A percentile compares a stretch with the other conserved stretches of the same genome.
These are phyloP conservation scores for Drosophila tristis DNA, from an alignment of 1,140 invertebrate species.

Conservation along the genomic window DNA sequence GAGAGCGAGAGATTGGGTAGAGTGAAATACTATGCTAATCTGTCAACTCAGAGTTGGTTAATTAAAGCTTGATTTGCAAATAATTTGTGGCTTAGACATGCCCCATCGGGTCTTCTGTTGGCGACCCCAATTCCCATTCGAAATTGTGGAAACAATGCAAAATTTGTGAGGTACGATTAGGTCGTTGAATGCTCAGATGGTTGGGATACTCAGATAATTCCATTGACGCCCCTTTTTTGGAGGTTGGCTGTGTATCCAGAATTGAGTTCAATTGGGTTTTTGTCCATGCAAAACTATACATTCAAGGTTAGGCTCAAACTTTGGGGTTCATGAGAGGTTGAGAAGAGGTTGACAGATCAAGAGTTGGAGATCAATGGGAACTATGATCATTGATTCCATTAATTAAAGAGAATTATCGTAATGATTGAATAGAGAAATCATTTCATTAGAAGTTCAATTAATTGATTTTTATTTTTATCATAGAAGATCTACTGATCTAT, in stretches of 20 bases:
- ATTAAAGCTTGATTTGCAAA: constrained; percentile 76
- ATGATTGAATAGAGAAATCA: no score
- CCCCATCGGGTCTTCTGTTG: constrained; percentile 17
- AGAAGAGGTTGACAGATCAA: not conserved
- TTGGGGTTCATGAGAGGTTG: not conserved
- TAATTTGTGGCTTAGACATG: constrained; percentile 62
- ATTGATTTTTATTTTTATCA: not conserved
- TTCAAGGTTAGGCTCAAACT: constrained; percentile 26
- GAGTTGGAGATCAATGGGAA: not conserved
- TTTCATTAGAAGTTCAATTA: not conserved
- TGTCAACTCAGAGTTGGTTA: constrained; percentile 63
- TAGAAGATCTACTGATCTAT: no score
- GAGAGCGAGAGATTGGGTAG: not conserved
- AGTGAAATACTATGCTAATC: constrained; percentile 67
- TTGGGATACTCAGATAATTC: constrained; percentile 35
- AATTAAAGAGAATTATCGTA: not conserved
- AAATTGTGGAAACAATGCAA: constrained; percentile 17
- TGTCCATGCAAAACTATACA: constrained; percentile 16
- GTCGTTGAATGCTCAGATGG: constrained; percentile 30
- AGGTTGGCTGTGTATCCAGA: constrained; percentile 4
- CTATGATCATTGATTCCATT: constrained; percentile 12
- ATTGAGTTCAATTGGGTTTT: constrained; percentile 35
- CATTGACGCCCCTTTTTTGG: constrained; percentile 62
- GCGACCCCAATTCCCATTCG: constrained; percentile 52
- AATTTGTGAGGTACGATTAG: constrained; percentile 41